phyloP scores from a whole-genome alignment of 2,797 vertebrate genomes.

The Karalla daura region DNA sequence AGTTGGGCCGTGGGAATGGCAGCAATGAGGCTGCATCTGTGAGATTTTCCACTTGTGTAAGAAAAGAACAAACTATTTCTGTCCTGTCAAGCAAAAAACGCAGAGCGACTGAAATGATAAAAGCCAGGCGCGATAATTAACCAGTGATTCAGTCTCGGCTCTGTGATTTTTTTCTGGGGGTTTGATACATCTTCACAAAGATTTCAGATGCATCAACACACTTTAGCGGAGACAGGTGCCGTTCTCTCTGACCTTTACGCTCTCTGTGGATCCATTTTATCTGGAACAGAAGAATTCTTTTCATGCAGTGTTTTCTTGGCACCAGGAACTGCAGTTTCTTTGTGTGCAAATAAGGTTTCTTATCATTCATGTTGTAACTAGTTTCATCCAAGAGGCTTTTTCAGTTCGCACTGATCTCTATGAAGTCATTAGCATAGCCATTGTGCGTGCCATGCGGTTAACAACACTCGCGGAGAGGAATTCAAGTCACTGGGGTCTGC shows the following conservation, averaged over 20 bases:
- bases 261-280: no score
- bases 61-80: constrained; percentile 50
- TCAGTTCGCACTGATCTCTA: no score
- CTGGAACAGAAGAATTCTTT: no score
- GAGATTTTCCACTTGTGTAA: constrained; percentile 58
- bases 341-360: no score
- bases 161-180: not conserved
- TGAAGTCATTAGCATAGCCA: no score
- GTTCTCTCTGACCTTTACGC: not conserved
- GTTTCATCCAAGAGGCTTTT: no score
- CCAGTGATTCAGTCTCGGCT: not conserved
- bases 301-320: no score
- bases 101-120: constrained; percentile 19
- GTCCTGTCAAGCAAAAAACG: constrained; percentile 26
- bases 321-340: no score
- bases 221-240: not conserved
- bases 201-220: not conserved
- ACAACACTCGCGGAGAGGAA: no score
- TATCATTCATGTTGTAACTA: no score
- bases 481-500: no score
- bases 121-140: constrained; percentile 22
- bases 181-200: not conserved
- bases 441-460: no score
- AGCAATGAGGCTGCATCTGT: constrained; percentile 56
- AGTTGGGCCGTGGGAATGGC: constrained; percentile 56